Evolutionary conservation across 2,888 invertebrate genomes (phyloP), one percentile per base, ranked within the genome.

Genomic region (Oscheius onirici): DNA sequence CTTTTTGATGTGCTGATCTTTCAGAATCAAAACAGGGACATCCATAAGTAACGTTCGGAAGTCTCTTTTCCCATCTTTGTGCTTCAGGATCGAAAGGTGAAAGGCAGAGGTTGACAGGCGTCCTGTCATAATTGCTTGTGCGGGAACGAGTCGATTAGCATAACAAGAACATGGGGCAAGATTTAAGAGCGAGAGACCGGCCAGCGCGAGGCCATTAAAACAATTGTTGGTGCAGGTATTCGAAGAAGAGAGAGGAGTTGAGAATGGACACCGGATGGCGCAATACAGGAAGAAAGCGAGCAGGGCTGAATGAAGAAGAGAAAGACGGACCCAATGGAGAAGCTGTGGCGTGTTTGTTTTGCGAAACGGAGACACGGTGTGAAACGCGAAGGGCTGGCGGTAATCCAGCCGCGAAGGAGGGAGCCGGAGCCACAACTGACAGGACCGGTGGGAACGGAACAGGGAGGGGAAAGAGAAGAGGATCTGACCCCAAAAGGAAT

Each of bases 331-430:
- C 34, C 34, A 34, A 34, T 15, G 49, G 34, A 63, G 63, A n/a
- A 24, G 28, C n/a, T 10, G 24, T n/a, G 20, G 49, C 15, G 34
- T 63, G 63, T 63, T 63, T 63, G 63, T 63, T 63, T 46, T 63
- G 24, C 28, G 63, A 63, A 63, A 63, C 49, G 49, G 63, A 63
- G 49, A 63, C 63, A 26, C 46, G 63, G 63, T 63, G 34, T 63
- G 63, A 63, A 63, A 63, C 63, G 63, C n/a, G n/a, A n/a, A n/a
- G 28, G 63, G 61, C 40, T 57, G 28, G 44, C 63, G 49, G 63
- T 63, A 63, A 63, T 46, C 63, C 46, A 34, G 58, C 44, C 57
- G 26, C 34, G 61, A 20, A 11, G 28, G 57, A 40, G 6, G 20
- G 15, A 17, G 41, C 58, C n/a, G 58, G 41, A 34, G 34, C 34